A percentile compares a stretch with the other conserved stretches of the same genome.
Conservation (phyloP, 2,888 invertebrate species). For the Diaphora mendica region DNA sequence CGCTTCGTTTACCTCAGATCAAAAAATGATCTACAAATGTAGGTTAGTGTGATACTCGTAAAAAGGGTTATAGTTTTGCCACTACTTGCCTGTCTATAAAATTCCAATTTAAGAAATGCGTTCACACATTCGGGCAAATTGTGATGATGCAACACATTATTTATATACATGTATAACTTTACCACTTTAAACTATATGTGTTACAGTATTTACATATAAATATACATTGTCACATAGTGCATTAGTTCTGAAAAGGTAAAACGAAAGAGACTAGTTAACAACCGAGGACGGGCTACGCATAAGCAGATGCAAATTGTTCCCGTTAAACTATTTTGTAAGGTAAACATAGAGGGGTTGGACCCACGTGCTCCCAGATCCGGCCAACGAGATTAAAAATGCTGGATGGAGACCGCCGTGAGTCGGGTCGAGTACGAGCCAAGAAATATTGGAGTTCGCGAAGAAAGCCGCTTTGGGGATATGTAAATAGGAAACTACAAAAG, state of each 20-base stretch:
- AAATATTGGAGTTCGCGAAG: constrained; percentile 83
- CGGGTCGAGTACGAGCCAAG: constrained; percentile 76
- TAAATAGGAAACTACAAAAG: constrained; percentile 84
- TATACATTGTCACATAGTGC: constrained; percentile 37
- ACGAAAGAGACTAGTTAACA: constrained; percentile 79
- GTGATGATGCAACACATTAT: constrained; percentile 3
- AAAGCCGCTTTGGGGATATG: constrained; percentile 84
- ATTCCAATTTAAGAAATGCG: constrained; percentile 10
- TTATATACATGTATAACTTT: not conserved
- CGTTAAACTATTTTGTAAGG: constrained; percentile 87
- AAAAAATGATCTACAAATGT: constrained; percentile 13
- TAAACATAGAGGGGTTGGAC: constrained; percentile 81
- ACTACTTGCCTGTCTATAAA: constrained; percentile 11
- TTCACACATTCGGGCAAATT: constrained; percentile 8
- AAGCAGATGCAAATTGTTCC: constrained; percentile 86
- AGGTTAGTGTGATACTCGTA: constrained; percentile 21
- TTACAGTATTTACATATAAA: not conserved
- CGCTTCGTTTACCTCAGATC: not conserved
- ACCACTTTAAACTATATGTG: not conserved
- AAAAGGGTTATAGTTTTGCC: constrained; percentile 12
- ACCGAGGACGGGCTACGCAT: constrained; percentile 82
- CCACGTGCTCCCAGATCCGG: constrained; percentile 81
- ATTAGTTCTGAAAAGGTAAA: constrained; percentile 56
- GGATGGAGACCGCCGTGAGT: constrained; percentile 79
- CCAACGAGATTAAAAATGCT: constrained; percentile 86